Base-by-base conservation (phyloP, 2,888 invertebrate species). In the Apocheima hispidaria region DNA sequence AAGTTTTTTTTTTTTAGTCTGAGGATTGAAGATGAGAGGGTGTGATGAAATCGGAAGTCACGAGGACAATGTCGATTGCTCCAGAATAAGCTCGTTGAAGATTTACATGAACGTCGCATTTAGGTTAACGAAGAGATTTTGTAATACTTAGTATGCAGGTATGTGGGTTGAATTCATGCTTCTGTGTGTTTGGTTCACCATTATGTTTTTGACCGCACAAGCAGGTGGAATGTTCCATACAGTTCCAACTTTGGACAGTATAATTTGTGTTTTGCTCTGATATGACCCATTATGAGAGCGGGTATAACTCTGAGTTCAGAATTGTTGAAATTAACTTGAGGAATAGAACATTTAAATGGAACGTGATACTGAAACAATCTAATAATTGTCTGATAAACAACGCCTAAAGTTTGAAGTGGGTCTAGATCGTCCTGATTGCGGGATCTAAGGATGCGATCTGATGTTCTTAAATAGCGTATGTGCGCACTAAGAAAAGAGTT, bases 191-290 rank as follows among this genome's bases (percentile, higher is more conserved):
- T 38, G 7, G 10, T 38, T n/a, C n/a, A 38, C 14, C 4, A 35
- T 14, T 38, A 38, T 2, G 38, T 20, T 16, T 21, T 36, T 36
- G 49, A 14, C 35, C 1, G 38, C 9, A 3, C 23, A 14, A 35
- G 21, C 5, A 49, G 21, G 10, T 36, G n/a, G 9, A 9, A 49
- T 33, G 35, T 46, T 46, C 26, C 49, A 23, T 14, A 21, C 35
- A 6, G 20, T 28, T 44, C 28, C 44, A 49, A 49, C 49, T 36
- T 49, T 49, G 23, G 49, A 49, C 36, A 36, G 49, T 14, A 23
- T 48, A 36, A 36, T 49, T 49, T 49, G 21, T 4, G 33, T 2
- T 35, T 49, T 36, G 21, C 35, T 49, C 35, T 35, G n/a, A 49
- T 18, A 20, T 49, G n/a, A 21, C 14, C 20, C 4, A 21, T 49